phyloP scores from a whole-genome alignment of 2,113 vertebrate species.

The Sigmodon hispidus region DNA sequence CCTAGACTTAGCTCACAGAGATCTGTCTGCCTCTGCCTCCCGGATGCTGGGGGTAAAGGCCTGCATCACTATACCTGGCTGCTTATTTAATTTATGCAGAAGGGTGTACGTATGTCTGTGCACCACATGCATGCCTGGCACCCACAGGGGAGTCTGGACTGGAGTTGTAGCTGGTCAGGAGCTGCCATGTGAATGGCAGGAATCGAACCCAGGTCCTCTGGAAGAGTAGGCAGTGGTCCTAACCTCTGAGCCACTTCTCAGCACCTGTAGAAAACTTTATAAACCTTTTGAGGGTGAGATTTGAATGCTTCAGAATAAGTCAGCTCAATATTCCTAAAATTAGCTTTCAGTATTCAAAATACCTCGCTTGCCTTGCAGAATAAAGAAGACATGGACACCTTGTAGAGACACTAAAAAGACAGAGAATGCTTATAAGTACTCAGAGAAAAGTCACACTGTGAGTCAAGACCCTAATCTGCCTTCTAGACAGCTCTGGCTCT shows the following conservation, averaged over 20 bases:
- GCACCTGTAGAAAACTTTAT: background rate
- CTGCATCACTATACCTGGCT: background rate
- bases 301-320: slow-evolving; percentile 58
- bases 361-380: slow-evolving; percentile 15
- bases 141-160: background rate
- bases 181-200: background rate
- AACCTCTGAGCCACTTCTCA: background rate
- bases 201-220: background rate
- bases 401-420: slow-evolving; percentile 38
- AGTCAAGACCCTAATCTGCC: slow-evolving; percentile 59
- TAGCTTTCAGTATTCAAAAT: slow-evolving; percentile 57
- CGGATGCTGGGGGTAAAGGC: background rate
- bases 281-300: slow-evolving; percentile 47
- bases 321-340: slow-evolving; percentile 46
- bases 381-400: slow-evolving; percentile 24
- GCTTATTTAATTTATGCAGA: background rate
- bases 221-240: background rate
- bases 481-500: slow-evolving; percentile 50
- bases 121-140: background rate
- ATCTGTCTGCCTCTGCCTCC: background rate
- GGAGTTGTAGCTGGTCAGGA: background rate
- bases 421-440: background rate
- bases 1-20: background rate
- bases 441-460: slow-evolving; percentile 55
- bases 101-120: background rate